These are phyloP conservation scores for Caerostris extrusa DNA, from an alignment of 1,140 invertebrate genomes.

Conservation along the genomic window DNA sequence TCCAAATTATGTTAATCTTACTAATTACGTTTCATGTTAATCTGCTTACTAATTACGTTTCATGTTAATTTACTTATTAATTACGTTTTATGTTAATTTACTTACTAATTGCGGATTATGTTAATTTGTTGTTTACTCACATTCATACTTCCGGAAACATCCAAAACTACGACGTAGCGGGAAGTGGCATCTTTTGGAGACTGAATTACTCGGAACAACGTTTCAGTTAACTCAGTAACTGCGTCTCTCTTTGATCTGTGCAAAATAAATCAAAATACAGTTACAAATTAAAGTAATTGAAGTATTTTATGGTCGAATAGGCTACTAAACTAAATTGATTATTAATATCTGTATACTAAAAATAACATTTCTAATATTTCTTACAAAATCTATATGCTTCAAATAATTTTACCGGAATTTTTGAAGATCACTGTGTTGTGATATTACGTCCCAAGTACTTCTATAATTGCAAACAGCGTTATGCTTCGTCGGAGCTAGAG, in stretches of 20 bases:
- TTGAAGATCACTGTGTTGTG: conserved; percentile 61
- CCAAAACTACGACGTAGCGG: conserved; percentile 75
- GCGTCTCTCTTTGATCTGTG: conserved; percentile 48
- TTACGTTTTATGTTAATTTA: too few relatives aligned
- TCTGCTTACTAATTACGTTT: too few relatives aligned
- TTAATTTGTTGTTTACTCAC: conserved; percentile 63
- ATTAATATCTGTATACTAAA: too few relatives aligned
- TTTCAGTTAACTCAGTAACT: conserved; percentile 63
- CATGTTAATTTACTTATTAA: too few relatives aligned
- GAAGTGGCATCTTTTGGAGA: conserved; percentile 69
- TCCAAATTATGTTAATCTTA: too few relatives aligned
- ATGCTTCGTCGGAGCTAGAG: conserved; percentile 71
- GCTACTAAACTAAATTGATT: too few relatives aligned
- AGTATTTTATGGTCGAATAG: background rate
- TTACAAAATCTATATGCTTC: background rate
- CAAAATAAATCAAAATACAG: background rate
- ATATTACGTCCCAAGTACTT: conserved; percentile 74
- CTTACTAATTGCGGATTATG: too few relatives aligned
- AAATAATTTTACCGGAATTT: conserved; percentile 28
- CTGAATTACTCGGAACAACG: conserved; percentile 71
- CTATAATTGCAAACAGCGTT: conserved; percentile 74
- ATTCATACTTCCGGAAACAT: conserved; percentile 79
- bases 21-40: too few relatives aligned
- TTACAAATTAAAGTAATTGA: background rate
- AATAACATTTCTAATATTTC: too few relatives aligned